These are phyloP conservation scores for Anodontia alba DNA, from an alignment of 2,888 invertebrate genomes.

Conservation along the genomic window DNA sequence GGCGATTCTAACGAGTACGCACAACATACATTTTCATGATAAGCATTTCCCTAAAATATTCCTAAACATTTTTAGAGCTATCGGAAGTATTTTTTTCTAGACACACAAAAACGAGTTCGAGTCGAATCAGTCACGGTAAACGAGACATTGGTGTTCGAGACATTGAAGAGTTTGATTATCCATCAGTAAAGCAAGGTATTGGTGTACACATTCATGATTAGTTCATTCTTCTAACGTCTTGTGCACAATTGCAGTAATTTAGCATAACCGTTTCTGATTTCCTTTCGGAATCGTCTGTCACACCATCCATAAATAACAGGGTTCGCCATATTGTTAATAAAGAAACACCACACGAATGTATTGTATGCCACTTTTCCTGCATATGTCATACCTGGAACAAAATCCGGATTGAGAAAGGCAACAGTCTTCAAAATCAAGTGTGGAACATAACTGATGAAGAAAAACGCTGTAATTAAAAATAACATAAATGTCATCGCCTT, in stretches of 20 bases:
- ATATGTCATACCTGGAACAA: conserved; percentile 53
- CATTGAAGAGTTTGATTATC: too few species aligned
- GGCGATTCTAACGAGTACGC: too few species aligned
- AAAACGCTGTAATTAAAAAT: conserved; percentile 69
- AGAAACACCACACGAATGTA: conserved; percentile 72
- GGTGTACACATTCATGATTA: too few species aligned
- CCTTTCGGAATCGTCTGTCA: conserved; percentile 69
- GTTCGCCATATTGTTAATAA: conserved; percentile 74
- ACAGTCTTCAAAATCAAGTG: conserved; percentile 65
- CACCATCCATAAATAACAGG: conserved; percentile 75
- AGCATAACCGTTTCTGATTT: conserved; percentile 46
- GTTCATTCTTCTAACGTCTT: too few species aligned
- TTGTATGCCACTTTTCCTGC: conserved; percentile 62
- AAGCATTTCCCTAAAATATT: too few species aligned
- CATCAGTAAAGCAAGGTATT: too few species aligned
- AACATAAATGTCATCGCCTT: conserved; percentile 68
- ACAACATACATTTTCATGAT: too few species aligned
- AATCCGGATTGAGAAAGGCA: conserved; percentile 60
- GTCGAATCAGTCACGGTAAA: too few species aligned
- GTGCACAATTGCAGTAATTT: background rate
- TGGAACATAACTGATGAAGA: conserved; percentile 73
- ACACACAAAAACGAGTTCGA: too few species aligned
- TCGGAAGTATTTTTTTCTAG: too few species aligned
- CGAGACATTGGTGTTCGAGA: too few species aligned
- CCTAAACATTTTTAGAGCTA: too few species aligned